These are phyloP conservation scores for Branchellion lobata DNA, from an alignment of 2,888 invertebrate species.

Conservation along the genomic window DNA sequence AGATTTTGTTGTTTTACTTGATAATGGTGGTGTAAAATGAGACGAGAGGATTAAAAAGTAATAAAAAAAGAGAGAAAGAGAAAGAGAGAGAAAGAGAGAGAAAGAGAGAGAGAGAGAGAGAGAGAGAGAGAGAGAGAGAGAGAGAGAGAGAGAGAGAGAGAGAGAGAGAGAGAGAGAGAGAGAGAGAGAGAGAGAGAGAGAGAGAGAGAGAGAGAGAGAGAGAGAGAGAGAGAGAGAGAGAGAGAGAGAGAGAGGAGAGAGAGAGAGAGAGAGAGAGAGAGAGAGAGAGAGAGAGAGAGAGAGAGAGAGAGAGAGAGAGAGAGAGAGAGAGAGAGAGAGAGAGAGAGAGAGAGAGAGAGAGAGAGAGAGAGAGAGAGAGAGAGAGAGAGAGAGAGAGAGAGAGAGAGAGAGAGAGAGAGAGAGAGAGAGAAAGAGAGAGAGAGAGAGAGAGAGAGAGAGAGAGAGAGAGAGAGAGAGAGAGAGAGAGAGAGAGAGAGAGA, in stretches of 20 bases:
- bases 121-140: conserved; percentile 12
- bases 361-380: conserved; percentile 13
- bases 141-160: conserved; percentile 10
- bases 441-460: too few species aligned
- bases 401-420: conserved; percentile 25
- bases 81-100: neutral
- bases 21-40: neutral
- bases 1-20: neutral
- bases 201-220: conserved; percentile 32
- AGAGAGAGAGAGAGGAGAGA: conserved; percentile 35
- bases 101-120: neutral
- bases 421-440: conserved; percentile 28
- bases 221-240: conserved; percentile 25
- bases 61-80: too few species aligned
- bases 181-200: conserved; percentile 15
- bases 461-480: conserved; percentile 7
- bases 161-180: conserved; percentile 12
- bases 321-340: conserved; percentile 10
- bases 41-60: neutral
- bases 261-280: conserved; percentile 12
- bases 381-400: conserved; percentile 34
- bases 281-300: conserved; percentile 10
- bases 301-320: conserved; percentile 11
- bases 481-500: conserved; percentile 10
- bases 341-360: conserved; percentile 13